Evolutionary conservation across 2,797 vertebrate species (phyloP).

Genomic region (Micropoecilia bifurca): DNA sequence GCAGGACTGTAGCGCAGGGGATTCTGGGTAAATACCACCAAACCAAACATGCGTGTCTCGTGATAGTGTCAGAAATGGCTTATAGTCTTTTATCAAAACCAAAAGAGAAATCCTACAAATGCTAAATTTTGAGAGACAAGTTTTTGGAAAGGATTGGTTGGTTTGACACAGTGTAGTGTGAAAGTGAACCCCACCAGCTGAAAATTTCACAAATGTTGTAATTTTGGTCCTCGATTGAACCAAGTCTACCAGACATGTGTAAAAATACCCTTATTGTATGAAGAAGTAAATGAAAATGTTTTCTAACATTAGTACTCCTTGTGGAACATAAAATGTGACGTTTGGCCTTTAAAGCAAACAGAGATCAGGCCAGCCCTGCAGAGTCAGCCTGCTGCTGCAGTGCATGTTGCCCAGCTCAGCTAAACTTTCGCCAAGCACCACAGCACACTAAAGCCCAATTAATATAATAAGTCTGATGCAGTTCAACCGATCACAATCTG

Average conservation of each 20-base stretch:
- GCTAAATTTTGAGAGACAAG: neutral
- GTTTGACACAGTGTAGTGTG: no score
- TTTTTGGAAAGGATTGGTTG: no score
- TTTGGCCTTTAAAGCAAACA: conserved; percentile 13
- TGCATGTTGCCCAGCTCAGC: conserved; percentile 33
- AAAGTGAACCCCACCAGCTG: no score
- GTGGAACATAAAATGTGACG: conserved; percentile 7
- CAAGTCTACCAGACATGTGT: no score
- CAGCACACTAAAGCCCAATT: conserved; percentile 33
- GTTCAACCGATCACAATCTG: neutral
- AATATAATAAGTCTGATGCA: neutral
- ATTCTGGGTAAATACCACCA: no score
- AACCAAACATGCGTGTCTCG: no score
- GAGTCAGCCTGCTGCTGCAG: conserved; percentile 58
- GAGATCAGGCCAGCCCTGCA: conserved; percentile 43
- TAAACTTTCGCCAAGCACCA: conserved; percentile 38
- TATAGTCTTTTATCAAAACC: no score
- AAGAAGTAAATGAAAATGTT: no score
- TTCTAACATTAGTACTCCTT: neutral
- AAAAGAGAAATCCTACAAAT: neutral
- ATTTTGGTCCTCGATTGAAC: no score
- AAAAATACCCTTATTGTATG: neutral
- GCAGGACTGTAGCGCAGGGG: neutral
- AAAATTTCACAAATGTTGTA: no score
- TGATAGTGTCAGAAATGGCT: no score